Conservation (phyloP, 1,140 invertebrate species). For the Drosophila setifemur region DNA sequence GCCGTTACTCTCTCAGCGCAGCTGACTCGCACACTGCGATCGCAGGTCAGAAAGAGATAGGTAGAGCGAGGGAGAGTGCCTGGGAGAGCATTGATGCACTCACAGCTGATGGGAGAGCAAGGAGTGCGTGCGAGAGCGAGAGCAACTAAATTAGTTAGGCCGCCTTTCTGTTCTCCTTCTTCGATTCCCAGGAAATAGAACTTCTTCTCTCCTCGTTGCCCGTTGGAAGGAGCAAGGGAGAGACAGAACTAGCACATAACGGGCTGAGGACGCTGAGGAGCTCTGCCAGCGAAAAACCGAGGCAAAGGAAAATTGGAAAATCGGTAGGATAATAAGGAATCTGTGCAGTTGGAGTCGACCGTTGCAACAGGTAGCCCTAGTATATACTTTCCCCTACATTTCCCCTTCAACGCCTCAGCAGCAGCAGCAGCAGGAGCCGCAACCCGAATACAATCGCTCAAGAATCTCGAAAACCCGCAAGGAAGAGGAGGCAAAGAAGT, state of each 20-base stretch:
- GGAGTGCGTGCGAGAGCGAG: conserved; percentile 19
- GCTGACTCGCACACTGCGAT: no score
- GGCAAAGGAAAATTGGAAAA: conserved; percentile 10
- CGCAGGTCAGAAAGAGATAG: not conserved
- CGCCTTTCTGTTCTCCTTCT: conserved; percentile 7
- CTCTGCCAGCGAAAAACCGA: not conserved
- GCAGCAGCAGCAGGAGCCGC: not conserved
- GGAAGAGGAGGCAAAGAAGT: conserved; percentile 2
- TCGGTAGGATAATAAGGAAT: conserved; percentile 5
- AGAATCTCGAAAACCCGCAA: not conserved
- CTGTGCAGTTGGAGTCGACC: conserved; percentile 22
- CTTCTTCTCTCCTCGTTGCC: no score
- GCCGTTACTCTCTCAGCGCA: conserved; percentile 22
- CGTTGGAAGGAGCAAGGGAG: conserved; percentile 10
- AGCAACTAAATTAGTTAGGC: conserved; percentile 23
- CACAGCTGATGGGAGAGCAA: conserved; percentile 45
- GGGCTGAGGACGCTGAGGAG: not conserved
- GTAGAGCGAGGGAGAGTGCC: conserved; percentile 6
- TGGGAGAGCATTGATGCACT: no score
- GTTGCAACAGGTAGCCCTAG: conserved; percentile 59
- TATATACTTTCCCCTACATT: conserved; percentile 30
- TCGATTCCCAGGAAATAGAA: conserved; percentile 6
- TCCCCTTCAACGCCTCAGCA: no score
- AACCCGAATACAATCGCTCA: not conserved
- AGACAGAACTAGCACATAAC: conserved; percentile 5